These are phyloP conservation scores for Ceyx margarethae DNA, from an alignment of 2,113 vertebrate species.

Conservation along the genomic window DNA sequence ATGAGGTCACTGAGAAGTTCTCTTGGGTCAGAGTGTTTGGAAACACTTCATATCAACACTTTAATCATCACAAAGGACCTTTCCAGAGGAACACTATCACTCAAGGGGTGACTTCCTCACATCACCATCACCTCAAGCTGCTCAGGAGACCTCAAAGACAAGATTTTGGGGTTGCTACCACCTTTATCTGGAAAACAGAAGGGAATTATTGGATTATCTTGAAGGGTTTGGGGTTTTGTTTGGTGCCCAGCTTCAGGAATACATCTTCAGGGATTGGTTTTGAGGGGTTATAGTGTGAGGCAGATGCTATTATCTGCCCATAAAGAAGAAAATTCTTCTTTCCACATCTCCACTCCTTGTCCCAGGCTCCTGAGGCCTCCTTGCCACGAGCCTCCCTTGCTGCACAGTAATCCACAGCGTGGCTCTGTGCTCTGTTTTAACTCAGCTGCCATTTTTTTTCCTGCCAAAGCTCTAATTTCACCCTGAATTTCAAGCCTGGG, in stretches of 20 bases:
- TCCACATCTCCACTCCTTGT: background rate
- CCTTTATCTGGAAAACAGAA: background rate
- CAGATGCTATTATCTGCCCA: background rate
- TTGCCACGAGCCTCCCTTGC: background rate
- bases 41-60: background rate
- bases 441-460: background rate
- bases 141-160: background rate
- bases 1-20: background rate
- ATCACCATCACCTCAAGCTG: background rate
- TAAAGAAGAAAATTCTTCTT: background rate
- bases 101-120: background rate
- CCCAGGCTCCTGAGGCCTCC: background rate
- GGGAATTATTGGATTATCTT: background rate
- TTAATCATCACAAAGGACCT: background rate
- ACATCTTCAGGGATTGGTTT: background rate
- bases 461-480: background rate
- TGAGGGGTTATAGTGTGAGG: background rate
- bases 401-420: background rate
- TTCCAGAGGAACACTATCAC: background rate
- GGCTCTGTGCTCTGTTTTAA: background rate
- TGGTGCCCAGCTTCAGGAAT: background rate
- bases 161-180: background rate
- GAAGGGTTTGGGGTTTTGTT: background rate
- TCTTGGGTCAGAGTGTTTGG: background rate
- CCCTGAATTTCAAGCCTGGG: slow-evolving; percentile 29